Evolutionary conservation across 2,888 invertebrate species (phyloP), one percentile per base, ranked within the genome.

Genomic region (Epistrophe grossulariae): DNA sequence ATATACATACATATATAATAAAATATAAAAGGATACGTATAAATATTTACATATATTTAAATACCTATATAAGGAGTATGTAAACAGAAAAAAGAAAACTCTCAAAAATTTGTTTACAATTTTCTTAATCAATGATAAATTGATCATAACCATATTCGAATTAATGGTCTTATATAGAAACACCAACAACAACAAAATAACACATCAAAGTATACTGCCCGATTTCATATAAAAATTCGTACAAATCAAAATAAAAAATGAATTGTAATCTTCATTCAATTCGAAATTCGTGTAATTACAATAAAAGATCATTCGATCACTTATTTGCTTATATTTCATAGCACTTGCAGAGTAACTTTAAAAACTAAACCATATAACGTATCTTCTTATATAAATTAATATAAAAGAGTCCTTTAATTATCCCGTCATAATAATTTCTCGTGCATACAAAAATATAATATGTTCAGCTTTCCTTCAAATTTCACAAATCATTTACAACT

Each of bases 401-500:
- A 64, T 55, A 19, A 48, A 73, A 15, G 48, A 24, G 10, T 68
- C 71, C 72, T 57, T 52, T 48, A 72, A 79, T 59, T 60, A 28
- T 28, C 52, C 52, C 82, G 59, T 60, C 59, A 60, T 60, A 38
- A 79, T 87, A 74, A 73, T 74, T 79, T 70, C 64, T 73, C 68
- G 73, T 76, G 74, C 79, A 85, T 82, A 81, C 71, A 71, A 79
- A 72, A 79, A 72, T 59, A 82, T 87, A 79, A 72, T 59, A 82
- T 87, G 74, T 80, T 80, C 62, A 84, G 83, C 83, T 88, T 88
- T 88, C 88, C 84, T 88, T 76, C 66, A 74, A 88, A 88, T 84
- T 84, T 84, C 88, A 88, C 88, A 84, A 84, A 84, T 79, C 88
- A 88, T 84, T 77, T 84, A 73, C 0, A 50, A 45, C 48, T 73